Conservation (phyloP, 2,113 vertebrate genomes). For the Campylomormyrus numenius region DNA sequence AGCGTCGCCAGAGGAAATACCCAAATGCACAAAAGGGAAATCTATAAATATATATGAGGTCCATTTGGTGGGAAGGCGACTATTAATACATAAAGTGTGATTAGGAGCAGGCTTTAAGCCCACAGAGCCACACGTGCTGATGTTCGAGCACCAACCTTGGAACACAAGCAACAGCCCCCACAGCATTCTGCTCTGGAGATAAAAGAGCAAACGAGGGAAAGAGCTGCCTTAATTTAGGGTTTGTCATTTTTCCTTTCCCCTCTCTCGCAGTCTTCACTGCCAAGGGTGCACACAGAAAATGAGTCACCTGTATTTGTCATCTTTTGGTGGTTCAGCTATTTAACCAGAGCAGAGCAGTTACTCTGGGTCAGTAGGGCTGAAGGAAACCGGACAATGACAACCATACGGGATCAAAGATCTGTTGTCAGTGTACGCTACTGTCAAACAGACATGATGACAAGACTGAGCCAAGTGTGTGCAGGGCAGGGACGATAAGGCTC, state of each 20-base stretch:
- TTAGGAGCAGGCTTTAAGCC: neutral
- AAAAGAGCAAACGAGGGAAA: neutral
- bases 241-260: neutral
- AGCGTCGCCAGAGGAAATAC: neutral
- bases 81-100: neutral
- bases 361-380: neutral
- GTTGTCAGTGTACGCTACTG: neutral
- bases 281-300: neutral
- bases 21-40: neutral
- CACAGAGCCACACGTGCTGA: neutral
- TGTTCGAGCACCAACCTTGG: neutral
- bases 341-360: neutral
- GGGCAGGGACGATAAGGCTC: neutral
- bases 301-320: neutral
- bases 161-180: neutral
- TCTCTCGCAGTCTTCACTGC: neutral
- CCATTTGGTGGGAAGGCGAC: neutral
- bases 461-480: neutral
- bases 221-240: neutral
- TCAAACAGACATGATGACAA: neutral
- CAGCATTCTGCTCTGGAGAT: neutral
- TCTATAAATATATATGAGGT: neutral
- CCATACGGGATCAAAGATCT: neutral
- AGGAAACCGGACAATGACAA: neutral
- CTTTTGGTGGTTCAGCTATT: neutral